These are phyloP conservation scores for Paratrypauchen microcephalus DNA, from an alignment of 2,797 vertebrate genomes.

Conservation along the genomic window DNA sequence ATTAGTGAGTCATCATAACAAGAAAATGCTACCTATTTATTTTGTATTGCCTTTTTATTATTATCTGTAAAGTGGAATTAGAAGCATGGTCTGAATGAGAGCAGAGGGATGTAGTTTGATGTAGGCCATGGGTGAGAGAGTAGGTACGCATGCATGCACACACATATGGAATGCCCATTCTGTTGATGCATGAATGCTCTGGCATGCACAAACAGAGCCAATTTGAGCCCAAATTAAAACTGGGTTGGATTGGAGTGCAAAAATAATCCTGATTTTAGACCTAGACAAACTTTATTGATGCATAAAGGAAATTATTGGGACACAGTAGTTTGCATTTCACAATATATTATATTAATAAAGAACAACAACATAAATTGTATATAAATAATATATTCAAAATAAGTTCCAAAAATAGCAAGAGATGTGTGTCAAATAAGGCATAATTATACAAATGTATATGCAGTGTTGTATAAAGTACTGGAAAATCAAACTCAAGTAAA, in stretches of 20 bases:
- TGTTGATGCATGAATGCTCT: slow-evolving; percentile 26
- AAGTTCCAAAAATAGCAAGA: too few relatives aligned
- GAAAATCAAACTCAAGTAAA: too few relatives aligned
- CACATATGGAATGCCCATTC: slow-evolving; percentile 51
- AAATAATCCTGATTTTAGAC: slow-evolving; percentile 1
- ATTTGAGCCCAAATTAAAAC: slow-evolving; percentile 14
- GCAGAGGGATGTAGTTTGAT: slow-evolving; percentile 2
- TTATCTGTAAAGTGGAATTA: slow-evolving; percentile 1
- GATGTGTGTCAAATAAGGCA: too few relatives aligned
- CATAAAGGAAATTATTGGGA: too few relatives aligned
- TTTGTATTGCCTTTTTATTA: neutral
- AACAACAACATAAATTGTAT: too few relatives aligned
- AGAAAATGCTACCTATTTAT: neutral
- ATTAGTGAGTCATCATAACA: slow-evolving; percentile 7
- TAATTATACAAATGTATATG: too few relatives aligned
- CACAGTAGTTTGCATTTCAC: too few relatives aligned
- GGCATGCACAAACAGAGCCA: slow-evolving; percentile 26
- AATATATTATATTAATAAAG: too few relatives aligned
- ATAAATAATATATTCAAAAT: too few relatives aligned
- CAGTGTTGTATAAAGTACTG: too few relatives aligned
- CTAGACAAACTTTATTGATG: too few relatives aligned
- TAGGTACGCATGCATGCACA: slow-evolving; percentile 37
- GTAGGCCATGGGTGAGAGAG: slow-evolving; percentile 42
- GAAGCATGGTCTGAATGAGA: slow-evolving; percentile 1
- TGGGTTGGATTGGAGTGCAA: slow-evolving; percentile 5